phyloP scores from a whole-genome alignment of 2,888 invertebrate species.

The Drosophila kuntzei region DNA sequence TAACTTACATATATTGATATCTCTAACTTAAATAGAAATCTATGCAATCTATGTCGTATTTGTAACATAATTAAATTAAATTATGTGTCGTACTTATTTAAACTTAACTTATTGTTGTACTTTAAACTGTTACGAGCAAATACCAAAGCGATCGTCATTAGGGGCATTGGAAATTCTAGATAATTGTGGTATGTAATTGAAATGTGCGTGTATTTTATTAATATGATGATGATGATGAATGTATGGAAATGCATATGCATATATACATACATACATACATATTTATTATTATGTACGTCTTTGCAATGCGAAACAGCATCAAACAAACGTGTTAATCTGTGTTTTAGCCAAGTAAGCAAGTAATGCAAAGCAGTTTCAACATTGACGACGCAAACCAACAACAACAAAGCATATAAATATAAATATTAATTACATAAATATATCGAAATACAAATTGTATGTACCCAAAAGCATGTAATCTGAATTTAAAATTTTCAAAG shows the following conservation, averaged over 20 bases:
- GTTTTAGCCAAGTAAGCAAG: constrained; percentile 77
- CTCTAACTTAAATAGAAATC: constrained; percentile 35
- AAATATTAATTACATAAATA: constrained; percentile 54
- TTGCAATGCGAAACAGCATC: constrained; percentile 57
- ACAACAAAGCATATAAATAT: constrained; percentile 44
- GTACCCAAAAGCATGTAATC: constrained; percentile 76
- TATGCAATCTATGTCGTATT: constrained; percentile 40
- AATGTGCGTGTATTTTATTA: constrained; percentile 66
- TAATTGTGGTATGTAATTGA: constrained; percentile 66
- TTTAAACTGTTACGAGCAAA: constrained; percentile 59
- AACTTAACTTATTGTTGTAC: constrained; percentile 38
- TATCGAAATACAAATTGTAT: constrained; percentile 71
- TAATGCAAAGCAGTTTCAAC: constrained; percentile 38
- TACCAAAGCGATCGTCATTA: constrained; percentile 44
- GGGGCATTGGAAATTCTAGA: constrained; percentile 53
- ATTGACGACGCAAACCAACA: constrained; percentile 38
- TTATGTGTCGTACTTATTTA: constrained; percentile 53
- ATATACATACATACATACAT: constrained; percentile 26
- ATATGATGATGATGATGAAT: constrained; percentile 20
- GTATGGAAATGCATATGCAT: constrained; percentile 21
- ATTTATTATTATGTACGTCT: constrained; percentile 52
- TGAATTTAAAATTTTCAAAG: constrained; percentile 80
- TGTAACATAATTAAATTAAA: constrained; percentile 56
- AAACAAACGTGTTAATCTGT: constrained; percentile 80
- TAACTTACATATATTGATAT: constrained; percentile 20